Evolutionary conservation across 2,113 vertebrate species (phyloP).

Genomic region (Nothoprocta perdicaria): DNA sequence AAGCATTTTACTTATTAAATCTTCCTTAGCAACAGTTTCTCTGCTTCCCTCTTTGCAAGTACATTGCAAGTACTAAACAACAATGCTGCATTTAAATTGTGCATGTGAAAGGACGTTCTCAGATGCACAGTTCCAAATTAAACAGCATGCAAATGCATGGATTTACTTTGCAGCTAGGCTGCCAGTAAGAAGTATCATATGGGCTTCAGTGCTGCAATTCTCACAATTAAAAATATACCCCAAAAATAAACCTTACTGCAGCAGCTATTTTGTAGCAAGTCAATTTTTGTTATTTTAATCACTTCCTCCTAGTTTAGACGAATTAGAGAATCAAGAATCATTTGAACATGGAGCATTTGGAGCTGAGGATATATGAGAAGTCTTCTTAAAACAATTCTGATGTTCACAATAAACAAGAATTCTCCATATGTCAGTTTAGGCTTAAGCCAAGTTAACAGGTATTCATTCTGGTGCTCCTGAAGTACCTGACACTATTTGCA

Average conservation of each 20-base stretch:
- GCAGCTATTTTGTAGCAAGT: constrained; percentile 21
- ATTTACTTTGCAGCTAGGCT: background rate
- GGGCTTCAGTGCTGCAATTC: background rate
- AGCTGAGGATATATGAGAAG: background rate
- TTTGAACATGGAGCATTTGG: background rate
- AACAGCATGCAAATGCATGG: background rate
- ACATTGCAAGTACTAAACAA: background rate
- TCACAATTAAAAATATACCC: background rate
- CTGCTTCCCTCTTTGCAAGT: background rate
- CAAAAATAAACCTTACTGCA: constrained; percentile 11
- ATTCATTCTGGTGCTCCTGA: background rate
- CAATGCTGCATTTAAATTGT: background rate
- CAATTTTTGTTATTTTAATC: constrained; percentile 14
- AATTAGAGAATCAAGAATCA: background rate
- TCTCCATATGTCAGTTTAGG: background rate
- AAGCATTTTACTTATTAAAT: background rate
- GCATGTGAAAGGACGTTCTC: background rate
- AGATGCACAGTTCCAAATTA: background rate
- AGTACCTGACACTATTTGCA: background rate
- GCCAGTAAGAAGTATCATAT: background rate
- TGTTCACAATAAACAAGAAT: background rate
- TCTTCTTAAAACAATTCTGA: background rate
- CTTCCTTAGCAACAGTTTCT: background rate
- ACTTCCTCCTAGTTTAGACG: background rate
- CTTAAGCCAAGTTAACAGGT: background rate